phyloP scores from a whole-genome alignment of 2,888 invertebrate species.

The Tachystola acroxantha region DNA sequence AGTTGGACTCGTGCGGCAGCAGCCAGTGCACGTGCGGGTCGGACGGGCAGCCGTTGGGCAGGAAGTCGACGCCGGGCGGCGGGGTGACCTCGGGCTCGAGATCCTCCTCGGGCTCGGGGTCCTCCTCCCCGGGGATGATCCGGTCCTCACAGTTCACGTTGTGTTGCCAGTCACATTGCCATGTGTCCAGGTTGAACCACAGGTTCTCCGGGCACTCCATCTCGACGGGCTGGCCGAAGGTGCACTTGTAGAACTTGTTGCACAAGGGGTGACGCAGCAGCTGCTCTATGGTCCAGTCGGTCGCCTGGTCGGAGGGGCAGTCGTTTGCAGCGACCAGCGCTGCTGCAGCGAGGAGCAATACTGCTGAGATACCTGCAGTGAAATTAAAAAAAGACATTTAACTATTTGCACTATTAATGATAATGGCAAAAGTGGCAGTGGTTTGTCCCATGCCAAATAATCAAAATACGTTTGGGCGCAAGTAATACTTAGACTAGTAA shows the following conservation, averaged over 20 bases:
- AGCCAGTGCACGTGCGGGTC: constrained; percentile 50
- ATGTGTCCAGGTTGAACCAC: constrained; percentile 72
- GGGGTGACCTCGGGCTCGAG: not conserved
- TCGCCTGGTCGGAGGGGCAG: constrained; percentile 48
- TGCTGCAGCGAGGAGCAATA: not conserved
- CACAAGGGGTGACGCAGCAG: constrained; percentile 78
- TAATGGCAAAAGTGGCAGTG: too few relatives aligned
- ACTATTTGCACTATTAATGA: too few relatives aligned
- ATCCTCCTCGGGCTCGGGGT: constrained; percentile 24
- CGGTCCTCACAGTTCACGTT: constrained; percentile 79
- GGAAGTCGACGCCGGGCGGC: not conserved
- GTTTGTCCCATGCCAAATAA: too few relatives aligned
- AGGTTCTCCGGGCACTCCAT: constrained; percentile 76
- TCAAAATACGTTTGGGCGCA: too few relatives aligned
- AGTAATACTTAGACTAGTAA: too few relatives aligned
- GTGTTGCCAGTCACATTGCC: constrained; percentile 79
- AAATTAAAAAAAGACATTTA: too few relatives aligned
- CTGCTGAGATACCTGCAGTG: not conserved
- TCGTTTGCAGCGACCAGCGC: constrained; percentile 19
- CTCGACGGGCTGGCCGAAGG: constrained; percentile 79
- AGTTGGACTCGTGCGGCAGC: constrained; percentile 38
- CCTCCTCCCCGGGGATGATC: constrained; percentile 28
- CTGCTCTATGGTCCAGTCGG: constrained; percentile 54
- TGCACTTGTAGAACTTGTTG: constrained; percentile 82
- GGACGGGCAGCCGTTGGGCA: constrained; percentile 53